A percentile compares a stretch with the other conserved stretches of the same genome.
phyloP scores from a whole-genome alignment of 2,797 vertebrate genomes.

The Poeciliopsis gracilis region DNA sequence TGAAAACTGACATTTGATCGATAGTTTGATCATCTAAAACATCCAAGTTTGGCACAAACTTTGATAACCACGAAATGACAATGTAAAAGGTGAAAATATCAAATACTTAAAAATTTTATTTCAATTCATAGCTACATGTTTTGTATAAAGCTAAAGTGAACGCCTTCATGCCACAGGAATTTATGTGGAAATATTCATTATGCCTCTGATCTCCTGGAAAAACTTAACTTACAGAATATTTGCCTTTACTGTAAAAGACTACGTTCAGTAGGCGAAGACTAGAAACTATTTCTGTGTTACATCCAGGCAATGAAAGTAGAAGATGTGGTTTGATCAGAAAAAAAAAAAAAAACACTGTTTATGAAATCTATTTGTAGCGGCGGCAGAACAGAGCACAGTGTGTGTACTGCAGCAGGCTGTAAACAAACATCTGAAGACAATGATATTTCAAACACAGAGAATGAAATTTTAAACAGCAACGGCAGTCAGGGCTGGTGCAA shows the following conservation, averaged over 20 bases:
- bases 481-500: constrained; percentile 39
- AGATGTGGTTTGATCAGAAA: constrained; percentile 9
- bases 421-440: constrained; percentile 35
- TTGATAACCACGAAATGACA: neutral
- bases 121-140: neutral
- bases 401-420: constrained; percentile 17
- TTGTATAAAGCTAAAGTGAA: neutral
- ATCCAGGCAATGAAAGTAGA: neutral
- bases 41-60: neutral
- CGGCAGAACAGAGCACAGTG: constrained; percentile 9
- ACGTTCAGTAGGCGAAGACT: neutral
- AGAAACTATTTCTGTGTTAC: neutral
- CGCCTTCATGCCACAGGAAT: neutral
- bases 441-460: constrained; percentile 26
- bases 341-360: neutral
- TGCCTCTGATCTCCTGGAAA: neutral
- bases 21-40: neutral
- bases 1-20: neutral
- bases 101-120: neutral
- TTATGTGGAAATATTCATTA: neutral
- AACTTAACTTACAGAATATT: neutral
- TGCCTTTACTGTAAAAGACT: constrained; percentile 1
- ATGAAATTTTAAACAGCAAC: constrained; percentile 45
- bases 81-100: neutral
- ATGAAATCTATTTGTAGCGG: constrained; percentile 32